These are phyloP conservation scores for Pterocles orientalis DNA, from an alignment of 2,113 vertebrate genomes.

Conservation along the genomic window DNA sequence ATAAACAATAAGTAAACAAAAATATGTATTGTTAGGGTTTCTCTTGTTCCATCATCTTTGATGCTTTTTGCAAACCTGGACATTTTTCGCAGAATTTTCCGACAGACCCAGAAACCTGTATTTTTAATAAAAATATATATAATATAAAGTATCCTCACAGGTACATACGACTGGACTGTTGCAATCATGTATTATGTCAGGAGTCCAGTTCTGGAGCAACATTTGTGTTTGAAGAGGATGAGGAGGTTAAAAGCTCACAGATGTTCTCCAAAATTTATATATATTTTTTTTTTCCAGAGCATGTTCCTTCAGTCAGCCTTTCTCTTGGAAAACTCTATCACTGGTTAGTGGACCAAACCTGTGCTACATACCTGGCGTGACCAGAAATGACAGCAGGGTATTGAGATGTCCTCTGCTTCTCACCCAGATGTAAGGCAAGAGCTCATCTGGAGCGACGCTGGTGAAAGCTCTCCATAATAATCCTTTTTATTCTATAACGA, in stretches of 20 bases:
- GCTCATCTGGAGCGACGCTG: neutral
- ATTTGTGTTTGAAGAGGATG: neutral
- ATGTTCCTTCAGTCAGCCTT: neutral
- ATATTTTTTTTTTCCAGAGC: accelerated
- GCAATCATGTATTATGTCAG: neutral
- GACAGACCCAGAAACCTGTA: neutral
- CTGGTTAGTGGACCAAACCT: neutral
- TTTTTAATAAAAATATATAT: no score
- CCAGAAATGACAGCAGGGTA: neutral
- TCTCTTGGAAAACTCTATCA: neutral
- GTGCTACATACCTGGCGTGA: neutral
- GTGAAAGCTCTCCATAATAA: neutral
- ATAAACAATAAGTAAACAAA: neutral
- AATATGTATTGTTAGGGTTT: accelerated
- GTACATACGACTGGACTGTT: neutral
- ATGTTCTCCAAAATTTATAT: neutral
- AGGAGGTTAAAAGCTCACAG: neutral
- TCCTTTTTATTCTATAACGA: neutral
- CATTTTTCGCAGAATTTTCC: neutral
- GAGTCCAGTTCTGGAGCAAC: neutral
- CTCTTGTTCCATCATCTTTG: neutral
- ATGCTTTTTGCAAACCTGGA: neutral
- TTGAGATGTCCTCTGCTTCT: neutral
- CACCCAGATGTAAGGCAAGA: neutral
- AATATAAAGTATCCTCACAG: neutral